phyloP scores from a whole-genome alignment of 2,113 vertebrate genomes.

The Saguinus midas region DNA sequence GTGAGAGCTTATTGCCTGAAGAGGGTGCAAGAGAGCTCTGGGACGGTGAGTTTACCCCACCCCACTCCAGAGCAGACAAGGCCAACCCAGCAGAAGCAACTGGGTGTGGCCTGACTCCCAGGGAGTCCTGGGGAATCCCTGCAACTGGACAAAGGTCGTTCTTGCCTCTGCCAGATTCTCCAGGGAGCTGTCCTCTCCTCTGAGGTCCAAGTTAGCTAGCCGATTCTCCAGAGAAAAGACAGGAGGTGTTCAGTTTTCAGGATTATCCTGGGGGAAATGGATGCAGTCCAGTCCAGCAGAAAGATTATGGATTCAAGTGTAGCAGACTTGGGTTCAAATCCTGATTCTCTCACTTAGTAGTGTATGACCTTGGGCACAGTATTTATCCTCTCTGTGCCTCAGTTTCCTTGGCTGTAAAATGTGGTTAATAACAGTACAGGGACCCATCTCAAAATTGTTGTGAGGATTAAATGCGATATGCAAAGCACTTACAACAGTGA shows the following conservation, averaged over 20 bases:
- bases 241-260: neutral
- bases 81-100: neutral
- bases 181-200: neutral
- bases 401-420: slow-evolving; percentile 9
- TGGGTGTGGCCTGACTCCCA: slow-evolving; percentile 46
- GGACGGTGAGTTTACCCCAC: neutral
- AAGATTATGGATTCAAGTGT: neutral
- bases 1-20: slow-evolving; percentile 28
- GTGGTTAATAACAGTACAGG: neutral
- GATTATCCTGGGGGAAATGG: neutral
- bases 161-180: slow-evolving; percentile 25
- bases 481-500: neutral
- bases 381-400: neutral
- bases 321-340: neutral
- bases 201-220: neutral
- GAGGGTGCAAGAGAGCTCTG: slow-evolving; percentile 69
- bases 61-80: neutral
- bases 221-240: neutral
- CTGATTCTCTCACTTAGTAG: neutral
- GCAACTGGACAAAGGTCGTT: neutral
- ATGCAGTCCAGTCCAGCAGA: neutral
- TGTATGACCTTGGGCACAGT: neutral
- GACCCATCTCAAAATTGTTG: neutral
- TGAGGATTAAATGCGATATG: neutral
- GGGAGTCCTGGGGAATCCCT: slow-evolving; percentile 68